Conservation (phyloP, 2,888 invertebrate species). For the Eilema caniola region DNA sequence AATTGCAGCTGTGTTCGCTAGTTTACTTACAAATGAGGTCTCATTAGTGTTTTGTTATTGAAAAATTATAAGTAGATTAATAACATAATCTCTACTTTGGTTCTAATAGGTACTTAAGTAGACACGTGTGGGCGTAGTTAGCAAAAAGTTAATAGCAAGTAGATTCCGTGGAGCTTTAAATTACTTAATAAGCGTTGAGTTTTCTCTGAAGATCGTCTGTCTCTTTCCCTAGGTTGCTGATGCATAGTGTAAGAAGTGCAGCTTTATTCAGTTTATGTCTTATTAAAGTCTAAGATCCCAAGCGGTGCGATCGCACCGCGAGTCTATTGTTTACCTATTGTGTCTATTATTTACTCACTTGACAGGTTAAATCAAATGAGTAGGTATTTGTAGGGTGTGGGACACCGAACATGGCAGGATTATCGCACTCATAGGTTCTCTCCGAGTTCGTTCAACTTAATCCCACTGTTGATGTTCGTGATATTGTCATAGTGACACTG, state of each 20-base stretch:
- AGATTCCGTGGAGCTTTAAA: not conserved
- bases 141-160: not conserved
- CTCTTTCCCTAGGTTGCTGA: not conserved
- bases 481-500: not conserved
- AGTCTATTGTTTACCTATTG: too few relatives aligned
- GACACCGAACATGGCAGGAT: slow-evolving; percentile 37
- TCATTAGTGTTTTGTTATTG: too few relatives aligned
- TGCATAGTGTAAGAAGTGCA: not conserved
- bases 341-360: too few relatives aligned
- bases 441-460: slow-evolving; percentile 9
- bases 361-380: not conserved
- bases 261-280: not conserved
- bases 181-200: not conserved
- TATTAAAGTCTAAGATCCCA: too few relatives aligned
- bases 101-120: not conserved
- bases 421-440: slow-evolving; percentile 47
- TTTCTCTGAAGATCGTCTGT: not conserved
- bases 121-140: not conserved
- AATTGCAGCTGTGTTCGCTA: not conserved
- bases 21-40: not conserved
- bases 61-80: not conserved
- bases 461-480: slow-evolving; percentile 31
- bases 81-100: not conserved
- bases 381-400: slow-evolving; percentile 1
- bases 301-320: too few relatives aligned